phyloP scores from a whole-genome alignment of 2,888 invertebrate genomes.

The Trachelus troglodyta region DNA sequence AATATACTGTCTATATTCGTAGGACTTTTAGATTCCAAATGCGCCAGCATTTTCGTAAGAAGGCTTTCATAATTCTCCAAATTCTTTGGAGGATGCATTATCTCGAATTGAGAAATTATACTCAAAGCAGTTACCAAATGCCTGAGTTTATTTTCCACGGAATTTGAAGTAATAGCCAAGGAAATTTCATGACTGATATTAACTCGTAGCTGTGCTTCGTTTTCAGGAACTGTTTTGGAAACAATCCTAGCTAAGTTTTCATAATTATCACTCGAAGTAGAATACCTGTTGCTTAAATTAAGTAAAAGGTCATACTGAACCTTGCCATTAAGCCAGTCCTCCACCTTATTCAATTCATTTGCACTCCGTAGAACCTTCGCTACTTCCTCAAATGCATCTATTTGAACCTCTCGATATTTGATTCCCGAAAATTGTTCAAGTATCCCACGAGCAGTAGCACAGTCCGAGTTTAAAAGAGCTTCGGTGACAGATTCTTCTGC shows the following conservation, averaged over 20 bases:
- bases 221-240: constrained; percentile 22
- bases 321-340: constrained; percentile 41
- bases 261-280: constrained; percentile 33
- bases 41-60: constrained; percentile 40
- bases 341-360: constrained; percentile 30
- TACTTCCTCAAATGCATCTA: constrained; percentile 44
- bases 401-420: constrained; percentile 41
- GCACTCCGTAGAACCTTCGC: constrained; percentile 22
- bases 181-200: constrained; percentile 47
- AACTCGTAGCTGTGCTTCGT: constrained; percentile 31
- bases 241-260: constrained; percentile 33
- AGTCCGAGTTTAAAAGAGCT: constrained; percentile 40
- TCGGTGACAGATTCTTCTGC: constrained; percentile 47
- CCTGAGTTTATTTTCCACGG: constrained; percentile 34
- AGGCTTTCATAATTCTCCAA: constrained; percentile 22
- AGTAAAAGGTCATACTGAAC: constrained; percentile 37
- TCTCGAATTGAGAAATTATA: constrained; percentile 45
- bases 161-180: constrained; percentile 39
- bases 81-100: constrained; percentile 26
- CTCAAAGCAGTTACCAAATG: constrained; percentile 47
- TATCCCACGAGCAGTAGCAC: constrained; percentile 33
- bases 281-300: constrained; percentile 31
- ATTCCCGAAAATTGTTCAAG: constrained; percentile 44
- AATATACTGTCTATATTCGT: constrained; percentile 41
- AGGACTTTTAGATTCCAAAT: constrained; percentile 41